These are phyloP conservation scores for Buceros bicornis DNA, from an alignment of 2,797 vertebrate genomes.

Conservation along the genomic window DNA sequence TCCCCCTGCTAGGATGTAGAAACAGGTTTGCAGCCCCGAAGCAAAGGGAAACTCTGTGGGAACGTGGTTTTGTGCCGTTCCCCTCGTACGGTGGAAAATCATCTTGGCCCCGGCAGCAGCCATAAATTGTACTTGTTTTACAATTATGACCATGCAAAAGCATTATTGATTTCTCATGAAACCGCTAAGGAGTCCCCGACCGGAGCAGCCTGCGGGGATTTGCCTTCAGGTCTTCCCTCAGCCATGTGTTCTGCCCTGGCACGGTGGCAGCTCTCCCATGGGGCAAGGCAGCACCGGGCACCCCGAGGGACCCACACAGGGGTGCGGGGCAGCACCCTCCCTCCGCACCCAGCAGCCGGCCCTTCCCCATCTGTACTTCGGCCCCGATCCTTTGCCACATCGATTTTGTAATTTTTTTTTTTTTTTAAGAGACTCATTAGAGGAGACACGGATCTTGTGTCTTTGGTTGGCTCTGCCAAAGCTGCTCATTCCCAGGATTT, in stretches of 20 bases:
- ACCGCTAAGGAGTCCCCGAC: constrained; percentile 6
- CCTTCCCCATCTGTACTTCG: not conserved
- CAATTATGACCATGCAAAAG: constrained; percentile 53
- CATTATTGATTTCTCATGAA: constrained; percentile 69
- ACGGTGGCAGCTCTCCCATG: not conserved
- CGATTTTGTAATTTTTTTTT: not conserved
- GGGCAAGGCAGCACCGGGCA: not conserved
- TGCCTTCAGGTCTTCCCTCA: not conserved
- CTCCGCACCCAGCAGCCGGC: not conserved
- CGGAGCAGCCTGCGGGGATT: not conserved
- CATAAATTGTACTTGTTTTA: constrained; percentile 62
- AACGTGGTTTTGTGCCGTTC: not conserved
- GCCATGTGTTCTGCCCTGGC: not conserved
- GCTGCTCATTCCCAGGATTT: not conserved
- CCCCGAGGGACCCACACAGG: not conserved
- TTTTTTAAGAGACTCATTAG: not conserved
- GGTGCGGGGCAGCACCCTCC: not conserved
- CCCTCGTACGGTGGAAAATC: not conserved
- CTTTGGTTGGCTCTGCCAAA: not conserved
- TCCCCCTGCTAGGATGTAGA: accelerated
- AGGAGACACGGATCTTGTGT: not conserved
- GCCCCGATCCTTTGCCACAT: not conserved
- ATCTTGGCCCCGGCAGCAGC: not conserved
- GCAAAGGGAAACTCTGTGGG: accelerated
- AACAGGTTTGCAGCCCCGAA: not conserved